A percentile compares a stretch with the other conserved stretches of the same genome.
Conservation (phyloP, 2,888 invertebrate genomes). For the Dicranocentrus wangi region DNA sequence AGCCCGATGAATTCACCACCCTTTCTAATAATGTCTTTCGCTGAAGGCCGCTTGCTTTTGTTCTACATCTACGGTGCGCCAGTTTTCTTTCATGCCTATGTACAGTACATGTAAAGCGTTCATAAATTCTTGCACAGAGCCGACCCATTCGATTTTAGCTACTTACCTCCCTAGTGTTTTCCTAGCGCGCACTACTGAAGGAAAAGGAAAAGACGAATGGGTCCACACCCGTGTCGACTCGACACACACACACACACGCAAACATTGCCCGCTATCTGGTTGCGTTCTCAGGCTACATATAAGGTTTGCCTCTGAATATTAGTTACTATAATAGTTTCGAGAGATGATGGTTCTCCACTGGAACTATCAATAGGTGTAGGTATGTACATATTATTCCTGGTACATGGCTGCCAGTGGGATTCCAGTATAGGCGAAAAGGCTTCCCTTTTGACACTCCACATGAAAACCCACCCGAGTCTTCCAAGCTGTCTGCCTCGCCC, state of each 20-base stretch:
- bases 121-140: slow-evolving; percentile 42
- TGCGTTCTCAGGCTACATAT: background rate
- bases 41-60: slow-evolving; percentile 4
- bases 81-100: no score
- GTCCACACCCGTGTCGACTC: slow-evolving; percentile 58
- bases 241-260: slow-evolving; percentile 53
- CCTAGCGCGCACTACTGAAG: background rate
- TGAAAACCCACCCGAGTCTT: background rate
- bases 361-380: slow-evolving; percentile 33
- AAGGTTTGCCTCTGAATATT: slow-evolving; percentile 8
- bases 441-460: slow-evolving; percentile 37
- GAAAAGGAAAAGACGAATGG: slow-evolving; percentile 47
- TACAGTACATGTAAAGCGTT: slow-evolving; percentile 33
- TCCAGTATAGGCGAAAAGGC: slow-evolving; percentile 6
- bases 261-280: slow-evolving; percentile 11
- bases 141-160: slow-evolving; percentile 7
- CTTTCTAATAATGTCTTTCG: background rate
- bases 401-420: background rate
- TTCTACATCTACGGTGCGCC: no score
- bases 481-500: background rate
- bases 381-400: slow-evolving; percentile 8
- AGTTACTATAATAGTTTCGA: slow-evolving; percentile 22
- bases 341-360: slow-evolving; percentile 38
- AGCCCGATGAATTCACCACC: background rate
- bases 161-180: background rate